Percentiles rank a stretch among this genome's conserved stretches.
These are phyloP conservation scores for Ganaspis sp. DNA, from an alignment of 1,140 invertebrate species.

Conservation along the genomic window DNA sequence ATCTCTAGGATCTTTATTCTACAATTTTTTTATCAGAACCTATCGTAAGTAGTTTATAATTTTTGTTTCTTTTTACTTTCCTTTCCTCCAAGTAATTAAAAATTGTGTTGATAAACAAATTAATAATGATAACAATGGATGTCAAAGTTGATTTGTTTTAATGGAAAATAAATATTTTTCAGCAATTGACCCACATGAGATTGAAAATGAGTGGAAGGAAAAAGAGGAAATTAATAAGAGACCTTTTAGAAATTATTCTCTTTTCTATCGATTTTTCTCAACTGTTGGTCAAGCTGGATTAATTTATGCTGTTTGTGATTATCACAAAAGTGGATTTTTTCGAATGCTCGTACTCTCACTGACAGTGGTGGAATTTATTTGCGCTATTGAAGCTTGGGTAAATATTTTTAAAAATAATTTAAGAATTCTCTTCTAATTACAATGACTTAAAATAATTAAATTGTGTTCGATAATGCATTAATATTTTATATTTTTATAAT, in stretches of 20 bases:
- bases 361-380: constrained; percentile 33
- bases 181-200: constrained; percentile 56
- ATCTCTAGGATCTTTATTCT: constrained; percentile 46
- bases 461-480: no score
- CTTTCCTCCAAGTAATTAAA: background rate
- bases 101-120: background rate
- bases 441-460: no score
- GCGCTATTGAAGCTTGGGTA: background rate
- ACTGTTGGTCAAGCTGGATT: constrained; percentile 45
- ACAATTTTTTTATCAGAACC: constrained; percentile 46
- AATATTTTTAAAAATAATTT: background rate
- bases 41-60: constrained; percentile 53
- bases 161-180: background rate
- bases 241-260: constrained; percentile 40
- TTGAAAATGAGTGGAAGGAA: constrained; percentile 44
- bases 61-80: background rate
- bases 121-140: background rate
- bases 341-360: constrained; percentile 45
- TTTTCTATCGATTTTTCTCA: constrained; percentile 34
- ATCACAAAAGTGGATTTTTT: constrained; percentile 39
- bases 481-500: no score
- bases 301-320: constrained; percentile 50
- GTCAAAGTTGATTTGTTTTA: background rate
- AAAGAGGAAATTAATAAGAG: constrained; percentile 18
- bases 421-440: no score